Base-by-base conservation (phyloP, 2,113 vertebrate genomes). In the Onychostruthus taczanowskii region DNA sequence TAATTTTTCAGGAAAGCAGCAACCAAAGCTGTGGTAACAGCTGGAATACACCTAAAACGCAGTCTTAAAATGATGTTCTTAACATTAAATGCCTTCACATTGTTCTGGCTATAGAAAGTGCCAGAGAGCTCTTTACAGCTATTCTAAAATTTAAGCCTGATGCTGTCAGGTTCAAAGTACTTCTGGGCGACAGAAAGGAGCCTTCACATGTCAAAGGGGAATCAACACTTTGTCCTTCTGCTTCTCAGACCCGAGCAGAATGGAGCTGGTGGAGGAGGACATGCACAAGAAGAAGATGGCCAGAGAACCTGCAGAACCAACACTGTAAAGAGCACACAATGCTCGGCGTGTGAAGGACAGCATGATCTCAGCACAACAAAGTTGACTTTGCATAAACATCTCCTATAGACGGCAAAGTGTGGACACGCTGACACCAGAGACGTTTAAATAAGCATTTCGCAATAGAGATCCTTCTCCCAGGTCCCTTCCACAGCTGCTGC, bases 1-100 rank as follows among this genome's bases (percentile, higher is more conserved):
- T 72, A 72, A 87, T 95, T 90, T 93, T 64, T 87, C 76, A 92
- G 76, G 83, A 90, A 95, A 66, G 58, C 10, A 78, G 75, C 47
- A 92, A 63, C 55, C 18, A 76, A 92, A 85, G 53, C 64, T 86
- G 72, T 30, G 66, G 82, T 61, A 92, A 93, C 56, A 95, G 87
- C 61, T 39, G 19, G 52, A 86, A 68, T 13, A 59, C 21, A 84
- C 62, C 80, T 78, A 75, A 88, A 92, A 74, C 0, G 2, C 37
- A 68, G 52, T 10, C 73, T 74, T 58, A 30, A 89, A 85, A 90
- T 0, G 0, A 82, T 30, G 22, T 20, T 43, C 77, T 68, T 75
- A 75, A 84, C 53, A 69, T 75, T 33, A 72, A 79, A 92, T 58
- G 43, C 33, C 84, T 82, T 87, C 74, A 87, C 53, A 28, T 20